These are phyloP conservation scores for Hecatera dysodea DNA, from an alignment of 2,888 invertebrate species.

Conservation along the genomic window DNA sequence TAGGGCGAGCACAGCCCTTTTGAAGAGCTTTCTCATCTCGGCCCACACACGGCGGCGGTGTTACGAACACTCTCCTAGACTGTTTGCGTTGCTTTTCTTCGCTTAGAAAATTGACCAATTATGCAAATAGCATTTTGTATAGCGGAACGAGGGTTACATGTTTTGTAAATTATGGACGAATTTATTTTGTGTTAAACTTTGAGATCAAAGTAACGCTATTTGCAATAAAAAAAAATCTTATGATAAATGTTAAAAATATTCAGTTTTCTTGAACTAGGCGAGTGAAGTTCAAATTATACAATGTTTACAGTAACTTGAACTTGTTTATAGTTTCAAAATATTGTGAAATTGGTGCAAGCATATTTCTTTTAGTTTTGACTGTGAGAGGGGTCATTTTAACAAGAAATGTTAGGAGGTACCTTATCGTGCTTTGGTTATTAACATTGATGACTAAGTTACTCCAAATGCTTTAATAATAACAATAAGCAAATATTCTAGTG, in stretches of 20 bases:
- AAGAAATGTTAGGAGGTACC: no score
- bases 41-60: conserved; percentile 6
- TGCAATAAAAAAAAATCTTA: background rate
- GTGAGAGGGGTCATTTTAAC: no score
- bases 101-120: conserved; percentile 30
- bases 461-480: background rate
- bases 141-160: background rate
- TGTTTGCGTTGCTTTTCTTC: conserved; percentile 25
- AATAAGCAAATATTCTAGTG: no score
- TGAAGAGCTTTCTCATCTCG: conserved; percentile 52
- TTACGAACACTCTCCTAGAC: conserved; percentile 20
- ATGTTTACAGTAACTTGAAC: background rate
- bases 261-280: background rate
- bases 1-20: conserved; percentile 39
- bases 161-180: conserved; percentile 6
- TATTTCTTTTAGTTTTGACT: background rate
- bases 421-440: background rate
- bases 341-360: background rate
- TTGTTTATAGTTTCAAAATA: background rate
- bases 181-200: conserved; percentile 13
- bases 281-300: background rate
- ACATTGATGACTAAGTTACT: background rate
- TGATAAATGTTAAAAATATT: background rate
- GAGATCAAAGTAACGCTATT: background rate
- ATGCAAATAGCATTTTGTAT: conserved; percentile 32